Evolutionary conservation across 23 tunicate species (phyloP), one percentile per base, ranked within the genome.

Genomic region (Corella eumyota): DNA sequence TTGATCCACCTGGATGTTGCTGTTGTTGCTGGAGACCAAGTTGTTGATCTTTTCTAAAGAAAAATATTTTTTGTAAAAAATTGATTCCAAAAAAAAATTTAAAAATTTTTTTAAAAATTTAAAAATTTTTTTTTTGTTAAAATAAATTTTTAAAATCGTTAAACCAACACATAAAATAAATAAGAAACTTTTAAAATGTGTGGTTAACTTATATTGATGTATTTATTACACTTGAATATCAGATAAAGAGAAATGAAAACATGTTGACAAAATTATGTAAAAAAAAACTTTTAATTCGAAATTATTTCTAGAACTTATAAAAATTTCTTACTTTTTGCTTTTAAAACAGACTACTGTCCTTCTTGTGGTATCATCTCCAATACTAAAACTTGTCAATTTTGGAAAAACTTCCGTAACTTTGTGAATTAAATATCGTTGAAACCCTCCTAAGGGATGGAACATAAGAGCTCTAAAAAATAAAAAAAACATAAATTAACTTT

Each of bases 291-390:
- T n/a, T n/a, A n/a, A n/a, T n/a, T n/a, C n/a, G n/a, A n/a, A n/a
- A n/a, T n/a, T n/a, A n/a, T n/a, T n/a, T n/a, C n/a, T n/a, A n/a
- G n/a, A n/a, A n/a, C n/a, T n/a, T n/a, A n/a, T n/a, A n/a, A n/a
- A n/a, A 51, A 6, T 51, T 19, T 51, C 80, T 74, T 53, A 74
- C 80, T 64, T 64, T 30, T 64, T 74, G 64, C 80, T 50, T 55
- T 74, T 85, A 60, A 76, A 85, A 56, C 93, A 83, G n/a, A 83
- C 93, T 21, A 83, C 82, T 1, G 93, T 75, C 36, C 93, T 64
- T 27, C 83, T 46, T 61, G 47, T 69, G 6, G 34, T 44, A 2
- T 83, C 83, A 83, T 68, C 76, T 44, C 81, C 83, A 44, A 83
- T 83, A 56, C 77, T 74, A 67, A 83, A 83, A 61, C 93, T 83